Evolutionary conservation across 2,888 invertebrate genomes (phyloP).

Genomic region (Tromatobia lineatoria): DNA sequence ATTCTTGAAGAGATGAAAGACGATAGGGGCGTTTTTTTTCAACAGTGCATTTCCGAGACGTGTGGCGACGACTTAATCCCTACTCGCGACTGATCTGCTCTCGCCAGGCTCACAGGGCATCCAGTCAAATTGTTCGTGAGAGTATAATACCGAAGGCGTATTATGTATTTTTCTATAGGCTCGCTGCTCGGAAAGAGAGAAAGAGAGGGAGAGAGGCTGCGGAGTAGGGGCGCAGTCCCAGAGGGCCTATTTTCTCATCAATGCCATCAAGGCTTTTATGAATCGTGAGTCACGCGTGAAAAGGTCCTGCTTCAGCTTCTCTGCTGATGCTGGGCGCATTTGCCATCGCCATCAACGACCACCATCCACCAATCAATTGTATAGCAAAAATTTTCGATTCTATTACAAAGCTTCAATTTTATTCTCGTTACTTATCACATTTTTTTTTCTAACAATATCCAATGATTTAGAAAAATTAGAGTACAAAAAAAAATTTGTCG

Average conservation of each 20-base stretch:
- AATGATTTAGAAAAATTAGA: too few species aligned
- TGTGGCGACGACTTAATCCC: constrained; percentile 54
- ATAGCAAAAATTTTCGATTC: background rate
- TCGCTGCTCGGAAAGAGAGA: constrained; percentile 7
- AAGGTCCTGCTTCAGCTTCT: constrained; percentile 75
- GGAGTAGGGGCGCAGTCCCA: constrained; percentile 23
- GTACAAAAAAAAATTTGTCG: too few species aligned
- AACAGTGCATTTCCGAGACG: constrained; percentile 32
- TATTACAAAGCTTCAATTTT: background rate
- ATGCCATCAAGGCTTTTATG: constrained; percentile 82
- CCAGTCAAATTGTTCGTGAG: constrained; percentile 64
- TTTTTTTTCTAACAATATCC: background rate
- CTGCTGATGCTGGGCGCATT: constrained; percentile 12
- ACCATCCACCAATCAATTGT: background rate
- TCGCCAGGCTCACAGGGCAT: constrained; percentile 19
- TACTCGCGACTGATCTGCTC: constrained; percentile 16
- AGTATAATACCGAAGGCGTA: constrained; percentile 57
- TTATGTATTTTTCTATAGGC: constrained; percentile 53
- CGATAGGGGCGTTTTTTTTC: constrained; percentile 49
- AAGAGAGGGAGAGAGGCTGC: background rate
- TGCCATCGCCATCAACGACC: constrained; percentile 17
- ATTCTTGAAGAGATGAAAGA: constrained; percentile 38
- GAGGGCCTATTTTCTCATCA: constrained; percentile 82
- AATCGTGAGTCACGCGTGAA: constrained; percentile 83
- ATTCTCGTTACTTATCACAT: background rate